A percentile compares a stretch with the other conserved stretches of the same genome.
Evolutionary conservation across 2,113 vertebrate species (phyloP).

Genomic region (Etheostoma cragini): DNA sequence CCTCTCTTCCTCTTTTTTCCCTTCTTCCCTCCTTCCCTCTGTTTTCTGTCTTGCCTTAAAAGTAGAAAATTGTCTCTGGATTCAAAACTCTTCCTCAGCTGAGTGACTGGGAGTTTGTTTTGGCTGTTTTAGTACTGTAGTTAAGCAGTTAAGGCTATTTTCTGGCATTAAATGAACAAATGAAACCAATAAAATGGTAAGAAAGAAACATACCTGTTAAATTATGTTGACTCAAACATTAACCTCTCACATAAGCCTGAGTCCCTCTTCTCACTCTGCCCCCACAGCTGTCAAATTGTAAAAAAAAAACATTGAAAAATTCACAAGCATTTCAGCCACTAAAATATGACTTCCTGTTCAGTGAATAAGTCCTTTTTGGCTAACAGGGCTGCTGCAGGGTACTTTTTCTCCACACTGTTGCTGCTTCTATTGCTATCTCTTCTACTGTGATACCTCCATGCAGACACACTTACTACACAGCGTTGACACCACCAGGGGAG

Average conservation of each 20-base stretch:
- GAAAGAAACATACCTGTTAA: slow-evolving; percentile 23
- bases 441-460: slow-evolving; percentile 52
- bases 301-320: slow-evolving; percentile 16
- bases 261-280: slow-evolving; percentile 22
- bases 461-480: slow-evolving; percentile 59
- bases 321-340: slow-evolving; percentile 33
- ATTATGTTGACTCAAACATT: slow-evolving; percentile 14
- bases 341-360: slow-evolving; percentile 37
- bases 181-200: background rate
- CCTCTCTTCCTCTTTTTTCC: background rate
- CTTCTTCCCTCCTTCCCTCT: background rate
- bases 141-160: background rate
- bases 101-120: slow-evolving; percentile 30
- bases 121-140: background rate
- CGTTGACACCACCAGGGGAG: slow-evolving; percentile 73
- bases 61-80: slow-evolving; percentile 16
- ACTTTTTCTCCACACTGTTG: background rate
- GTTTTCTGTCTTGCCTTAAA: slow-evolving; percentile 19
- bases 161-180: background rate
- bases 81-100: slow-evolving; percentile 4
- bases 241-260: slow-evolving; percentile 8
- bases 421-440: slow-evolving; percentile 20
- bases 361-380: slow-evolving; percentile 39
- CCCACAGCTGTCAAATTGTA: slow-evolving; percentile 2
- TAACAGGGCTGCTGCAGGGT: slow-evolving; percentile 39